Base-by-base conservation (phyloP, 2,113 vertebrate genomes). In the Corynorhinus townsendii region DNA sequence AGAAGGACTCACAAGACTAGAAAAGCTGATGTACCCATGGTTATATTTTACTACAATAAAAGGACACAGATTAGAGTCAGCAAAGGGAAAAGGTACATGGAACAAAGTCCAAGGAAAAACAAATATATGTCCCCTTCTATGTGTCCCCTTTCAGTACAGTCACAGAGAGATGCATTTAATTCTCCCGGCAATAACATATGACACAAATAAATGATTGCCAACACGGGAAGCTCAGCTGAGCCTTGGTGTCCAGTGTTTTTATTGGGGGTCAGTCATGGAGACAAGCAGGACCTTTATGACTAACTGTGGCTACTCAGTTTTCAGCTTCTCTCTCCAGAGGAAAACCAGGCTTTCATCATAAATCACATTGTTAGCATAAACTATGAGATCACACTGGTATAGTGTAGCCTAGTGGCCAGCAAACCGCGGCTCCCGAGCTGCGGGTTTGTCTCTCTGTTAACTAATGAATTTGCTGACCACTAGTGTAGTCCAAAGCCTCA, bases 41-140 rank as follows among this genome's bases (percentile, higher is more conserved):
- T 24, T 72, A 17, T 69, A 71, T 76, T 85, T 94, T 89, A 88
- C 56, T 35, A 75, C 59, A 76, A n/a, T 89, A 47, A 95, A 91
- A 96, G 20, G 26, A 93, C 3, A 77, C 16, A 77, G 35, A 90
- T 35, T 91, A 86, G 87, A 72, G 75, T 59, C 59, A 89, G 68
- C 35, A 76, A 90, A 94, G 69, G 30, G 49, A 82, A 94, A 89
- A 92, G 38, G 4, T 17, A 64, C 33, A 54, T 35, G 20, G 2
- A 38, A 9, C 38, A 28, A 94, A 83, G 75, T 45, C 43, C 20
- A 54, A 77, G 43, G 92, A 80, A 95, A 95, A 38, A 22, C 45
- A 92, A 43, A 35, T 22, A 71, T 24, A 49, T 72, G 3, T 28
- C 9, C 59, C 59, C 64, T 77, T 83, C 24, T 62, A 47, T 33